Evolutionary conservation across 2,888 invertebrate species (phyloP).

Genomic region (Athalia cordata): DNA sequence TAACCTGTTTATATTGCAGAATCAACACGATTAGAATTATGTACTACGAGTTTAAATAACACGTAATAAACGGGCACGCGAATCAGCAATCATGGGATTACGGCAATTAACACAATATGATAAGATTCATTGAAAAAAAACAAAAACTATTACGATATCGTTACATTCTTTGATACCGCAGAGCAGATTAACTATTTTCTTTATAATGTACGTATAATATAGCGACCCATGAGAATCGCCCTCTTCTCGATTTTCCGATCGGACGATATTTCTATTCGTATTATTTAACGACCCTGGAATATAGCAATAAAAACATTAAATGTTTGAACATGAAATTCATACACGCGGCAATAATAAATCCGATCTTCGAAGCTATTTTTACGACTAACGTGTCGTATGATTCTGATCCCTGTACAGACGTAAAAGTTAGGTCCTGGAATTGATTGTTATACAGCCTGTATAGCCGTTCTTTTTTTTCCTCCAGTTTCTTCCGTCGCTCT

Average conservation of each 20-base stretch:
- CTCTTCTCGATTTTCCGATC: too few species aligned
- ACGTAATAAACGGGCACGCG: slow-evolving; percentile 38
- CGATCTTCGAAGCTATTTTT: slow-evolving; percentile 30
- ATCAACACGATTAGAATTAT: slow-evolving; percentile 26
- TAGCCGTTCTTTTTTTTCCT: neutral
- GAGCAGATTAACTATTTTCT: neutral
- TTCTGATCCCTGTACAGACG: slow-evolving; percentile 8
- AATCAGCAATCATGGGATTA: slow-evolving; percentile 37
- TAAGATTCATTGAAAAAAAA: slow-evolving; percentile 14
- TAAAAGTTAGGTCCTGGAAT: slow-evolving; percentile 16
- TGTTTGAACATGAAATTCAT: slow-evolving; percentile 2
- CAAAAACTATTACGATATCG: neutral
- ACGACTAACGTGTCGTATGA: slow-evolving; percentile 49
- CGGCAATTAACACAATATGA: slow-evolving; percentile 31
- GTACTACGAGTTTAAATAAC: slow-evolving; percentile 31
- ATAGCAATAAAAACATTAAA: neutral
- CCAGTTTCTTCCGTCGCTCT: neutral
- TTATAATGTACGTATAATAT: too few species aligned
- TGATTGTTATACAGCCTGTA: slow-evolving; percentile 22
- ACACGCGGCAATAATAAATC: slow-evolving; percentile 1
- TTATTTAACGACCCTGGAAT: too few species aligned
- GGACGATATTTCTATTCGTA: too few species aligned
- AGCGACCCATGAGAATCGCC: too few species aligned
- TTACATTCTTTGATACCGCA: neutral
- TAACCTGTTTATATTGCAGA: slow-evolving; percentile 1